Base-by-base conservation (phyloP, 2,113 vertebrate genomes). In the Puntigrus tetrazona region DNA sequence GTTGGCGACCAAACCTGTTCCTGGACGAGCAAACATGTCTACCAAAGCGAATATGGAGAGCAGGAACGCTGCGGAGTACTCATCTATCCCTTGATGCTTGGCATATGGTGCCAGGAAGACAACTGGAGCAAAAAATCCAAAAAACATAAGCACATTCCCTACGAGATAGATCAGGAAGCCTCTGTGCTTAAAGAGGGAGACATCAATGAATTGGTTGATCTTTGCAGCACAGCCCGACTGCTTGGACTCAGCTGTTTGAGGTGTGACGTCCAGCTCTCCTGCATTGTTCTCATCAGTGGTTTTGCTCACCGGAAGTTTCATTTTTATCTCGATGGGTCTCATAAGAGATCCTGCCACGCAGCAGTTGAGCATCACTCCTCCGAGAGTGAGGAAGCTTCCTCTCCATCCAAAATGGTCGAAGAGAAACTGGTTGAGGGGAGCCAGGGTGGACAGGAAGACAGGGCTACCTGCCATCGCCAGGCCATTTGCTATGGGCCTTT, bases 91-190 rank as follows among this genome's bases (percentile, higher is more conserved):
- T 0, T 87, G 88, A 83, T 95, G 92, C 87, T 95, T 95, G 31
- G 93, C 95, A 1, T 96, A 95, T 0, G 95, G 95, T 2, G 95
- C 95, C 83, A 97, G 88, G 78, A 97, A 96, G 29, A 97, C 93
- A 5, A 96, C 94, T 7, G 95, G 95, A 0, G 95, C 94, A 47
- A 95, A 96, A 89, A 96, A 94, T 0, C 93, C 95, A 77, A 96
- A 93, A 86, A 97, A 96, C 94, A 96, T 94, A 11, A 97, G 78
- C 61, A 95, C 92, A 0, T 95, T 96, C 41, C 95, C 95, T 0
- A 92, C 61, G 16, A 97, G 91, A 87, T 96, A 96, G 90, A 96
- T 96, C 59, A 96, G 87, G 89, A 96, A 96, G 3, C 94, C 95
- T 81, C 95, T 87, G 88, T 96, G 95, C 87, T 91, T 96, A 85